Base-by-base conservation (phyloP, 1,140 invertebrate genomes). In the Asbolus verrucosus region DNA sequence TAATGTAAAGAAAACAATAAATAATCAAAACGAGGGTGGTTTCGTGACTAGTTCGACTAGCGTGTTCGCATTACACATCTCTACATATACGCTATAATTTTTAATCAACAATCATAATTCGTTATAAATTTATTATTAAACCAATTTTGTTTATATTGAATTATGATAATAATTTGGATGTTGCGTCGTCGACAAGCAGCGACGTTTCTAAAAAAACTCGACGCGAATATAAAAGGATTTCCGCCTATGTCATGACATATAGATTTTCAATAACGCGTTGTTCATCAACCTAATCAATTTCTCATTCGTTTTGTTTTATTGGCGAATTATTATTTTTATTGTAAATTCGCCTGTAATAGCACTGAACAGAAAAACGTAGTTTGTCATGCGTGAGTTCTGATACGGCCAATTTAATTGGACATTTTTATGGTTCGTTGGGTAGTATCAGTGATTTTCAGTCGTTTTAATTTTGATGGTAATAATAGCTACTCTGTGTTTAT, bases 41-140 rank as follows among this genome's bases (percentile, higher is more conserved):
- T 75, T 72, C 74, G 74, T 75, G 74, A 75, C 72, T 71, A 36
- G 16, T 19, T 54, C 38, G 46, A 69, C 67, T 75, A 63, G 74
- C 74, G 74, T 75, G 74, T 65, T 54, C 50, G 24, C 41, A 43
- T 41, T 19, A 67, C 71, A 73, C 71, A 65, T 70, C 63, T 61
- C 16, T 62, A 63, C 70, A 54, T 66, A 71, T 66, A 59, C 65
- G 41, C 27, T 36, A 67, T 61, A 67, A 66, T 71, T 62, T 63
- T 71, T 61, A 71, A 67, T 65, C 65, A 60, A 61, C 65, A 67
- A 66, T 21, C 33, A 39, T 63, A 63, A 39, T 63, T 63, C 61
- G 61, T 63, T 63, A 39, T 62, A 38, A 62, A 63, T 63, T 63
- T 63, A 63, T 63, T 63, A 63, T 63, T 21, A 36, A 59, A 50